Evolutionary conservation across 2,888 invertebrate genomes (phyloP).

Genomic region (Fissipunctia ypsillon): DNA sequence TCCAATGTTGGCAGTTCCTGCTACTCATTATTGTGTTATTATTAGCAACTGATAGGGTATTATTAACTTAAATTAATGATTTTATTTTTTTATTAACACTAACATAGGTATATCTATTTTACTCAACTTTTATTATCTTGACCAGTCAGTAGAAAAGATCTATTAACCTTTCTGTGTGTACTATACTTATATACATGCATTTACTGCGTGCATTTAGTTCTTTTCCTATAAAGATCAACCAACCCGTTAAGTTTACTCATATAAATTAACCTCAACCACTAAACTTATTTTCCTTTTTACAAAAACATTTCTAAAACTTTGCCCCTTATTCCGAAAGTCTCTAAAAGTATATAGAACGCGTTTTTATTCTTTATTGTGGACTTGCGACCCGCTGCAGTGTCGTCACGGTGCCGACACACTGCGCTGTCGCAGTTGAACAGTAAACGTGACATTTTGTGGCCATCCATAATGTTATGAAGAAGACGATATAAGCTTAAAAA

Average conservation of each 20-base stretch:
- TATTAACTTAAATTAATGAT: no score
- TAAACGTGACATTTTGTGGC: not conserved
- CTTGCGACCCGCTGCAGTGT: slow-evolving; percentile 11
- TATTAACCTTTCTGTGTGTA: no score
- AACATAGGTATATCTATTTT: not conserved
- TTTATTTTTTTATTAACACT: not conserved
- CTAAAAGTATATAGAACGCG: slow-evolving; percentile 38
- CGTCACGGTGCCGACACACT: slow-evolving; percentile 11
- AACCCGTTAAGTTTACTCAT: not conserved
- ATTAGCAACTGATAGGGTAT: not conserved
- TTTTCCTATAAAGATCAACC: not conserved
- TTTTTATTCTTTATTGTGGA: slow-evolving; percentile 42
- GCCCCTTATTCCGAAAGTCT: slow-evolving; percentile 19
- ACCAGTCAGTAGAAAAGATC: not conserved
- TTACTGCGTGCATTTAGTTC: not conserved
- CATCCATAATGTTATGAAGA: not conserved
- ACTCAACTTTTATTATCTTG: not conserved
- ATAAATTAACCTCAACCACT: not conserved
- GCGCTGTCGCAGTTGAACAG: not conserved
- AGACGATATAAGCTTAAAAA: not conserved
- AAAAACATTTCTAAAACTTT: slow-evolving; percentile 1
- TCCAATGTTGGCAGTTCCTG: not conserved
- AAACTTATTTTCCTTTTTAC: not conserved
- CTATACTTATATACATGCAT: not conserved
- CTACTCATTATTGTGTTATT: not conserved